Conservation (phyloP, 2,113 vertebrate species). For the Microcebus murinus region DNA sequence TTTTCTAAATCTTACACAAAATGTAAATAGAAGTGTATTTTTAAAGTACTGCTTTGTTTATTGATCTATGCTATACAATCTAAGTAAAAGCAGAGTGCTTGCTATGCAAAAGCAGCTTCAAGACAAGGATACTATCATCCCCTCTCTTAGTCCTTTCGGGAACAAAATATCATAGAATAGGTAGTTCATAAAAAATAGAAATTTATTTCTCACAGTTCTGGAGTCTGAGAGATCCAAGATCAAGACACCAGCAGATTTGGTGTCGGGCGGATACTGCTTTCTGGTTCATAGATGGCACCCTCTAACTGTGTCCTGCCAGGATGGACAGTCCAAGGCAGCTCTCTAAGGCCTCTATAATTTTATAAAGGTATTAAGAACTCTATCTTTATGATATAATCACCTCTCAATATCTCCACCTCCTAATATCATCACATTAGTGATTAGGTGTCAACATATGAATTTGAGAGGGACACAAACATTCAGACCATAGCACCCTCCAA, state of each 20-base stretch:
- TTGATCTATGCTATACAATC: background rate
- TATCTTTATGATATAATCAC: background rate
- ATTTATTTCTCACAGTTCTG: background rate
- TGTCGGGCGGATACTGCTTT: background rate
- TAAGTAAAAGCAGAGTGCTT: slow-evolving; percentile 1
- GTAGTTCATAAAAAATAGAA: background rate
- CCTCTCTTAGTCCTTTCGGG: background rate
- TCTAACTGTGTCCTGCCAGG: background rate
- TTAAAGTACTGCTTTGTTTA: background rate
- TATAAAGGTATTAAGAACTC: background rate
- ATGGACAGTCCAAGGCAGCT: no score
- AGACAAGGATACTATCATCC: background rate
- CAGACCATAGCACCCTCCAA: background rate
- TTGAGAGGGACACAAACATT: background rate
- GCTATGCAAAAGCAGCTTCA: background rate
- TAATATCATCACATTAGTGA: background rate
- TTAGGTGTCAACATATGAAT: background rate
- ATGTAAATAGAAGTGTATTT: background rate
- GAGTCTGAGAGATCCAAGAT: background rate
- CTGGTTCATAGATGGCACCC: background rate
- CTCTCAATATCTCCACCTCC: background rate
- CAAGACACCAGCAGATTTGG: background rate
- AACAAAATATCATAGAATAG: background rate
- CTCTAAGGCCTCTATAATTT: background rate
- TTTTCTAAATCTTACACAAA: background rate